phyloP scores from a whole-genome alignment of 2,113 vertebrate genomes.

The Myotis davidii region DNA sequence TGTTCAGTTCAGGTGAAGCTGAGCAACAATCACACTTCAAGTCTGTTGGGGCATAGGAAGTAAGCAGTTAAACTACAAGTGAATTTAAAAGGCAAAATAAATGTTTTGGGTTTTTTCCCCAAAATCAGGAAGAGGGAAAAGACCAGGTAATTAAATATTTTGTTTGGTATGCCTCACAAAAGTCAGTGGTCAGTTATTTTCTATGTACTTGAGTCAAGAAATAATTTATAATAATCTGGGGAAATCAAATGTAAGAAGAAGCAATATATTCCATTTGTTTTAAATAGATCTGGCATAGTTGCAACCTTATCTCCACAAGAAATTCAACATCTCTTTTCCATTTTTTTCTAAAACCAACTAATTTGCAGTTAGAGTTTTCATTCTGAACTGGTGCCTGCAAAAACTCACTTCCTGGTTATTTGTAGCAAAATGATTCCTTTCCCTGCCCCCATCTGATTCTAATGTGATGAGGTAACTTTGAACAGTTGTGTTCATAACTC shows the following conservation, averaged over 20 bases:
- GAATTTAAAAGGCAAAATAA: background rate
- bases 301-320: background rate
- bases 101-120: background rate
- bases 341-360: slow-evolving; percentile 60
- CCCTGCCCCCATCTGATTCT: slow-evolving; percentile 59
- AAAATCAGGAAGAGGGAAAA: background rate
- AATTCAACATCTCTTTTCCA: slow-evolving; percentile 56
- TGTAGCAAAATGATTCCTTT: slow-evolving; percentile 63
- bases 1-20: slow-evolving; percentile 49
- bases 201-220: slow-evolving; percentile 30
- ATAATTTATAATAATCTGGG: slow-evolving; percentile 42
- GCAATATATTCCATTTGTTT: slow-evolving; percentile 46
- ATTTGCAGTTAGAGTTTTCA: slow-evolving; percentile 60
- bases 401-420: slow-evolving; percentile 69
- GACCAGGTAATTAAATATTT: slow-evolving; percentile 20
- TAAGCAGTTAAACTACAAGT: slow-evolving; percentile 13
- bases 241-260: slow-evolving; percentile 54
- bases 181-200: slow-evolving; percentile 10
- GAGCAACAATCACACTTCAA: slow-evolving; percentile 34
- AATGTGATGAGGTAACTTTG: slow-evolving; percentile 73
- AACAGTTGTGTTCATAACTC: slow-evolving; percentile 77
- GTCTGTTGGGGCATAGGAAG: background rate
- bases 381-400: slow-evolving; percentile 42
- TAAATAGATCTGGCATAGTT: slow-evolving; percentile 45
- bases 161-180: background rate